These are phyloP conservation scores for Keiferia lycopersicella DNA, from an alignment of 2,888 invertebrate genomes.

Conservation along the genomic window DNA sequence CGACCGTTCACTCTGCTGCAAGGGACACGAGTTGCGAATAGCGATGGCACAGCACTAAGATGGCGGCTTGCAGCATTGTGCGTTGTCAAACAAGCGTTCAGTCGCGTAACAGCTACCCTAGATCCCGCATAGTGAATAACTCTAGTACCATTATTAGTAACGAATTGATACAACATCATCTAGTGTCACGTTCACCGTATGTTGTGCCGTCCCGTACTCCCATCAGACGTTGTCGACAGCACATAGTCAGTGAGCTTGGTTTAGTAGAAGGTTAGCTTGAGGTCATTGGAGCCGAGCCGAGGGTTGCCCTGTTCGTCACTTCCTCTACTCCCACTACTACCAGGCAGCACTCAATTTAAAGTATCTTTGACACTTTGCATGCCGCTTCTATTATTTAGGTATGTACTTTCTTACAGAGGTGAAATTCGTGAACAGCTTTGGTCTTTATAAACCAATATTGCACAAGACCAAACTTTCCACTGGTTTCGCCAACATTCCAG, in stretches of 20 bases:
- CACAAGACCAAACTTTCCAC: slow-evolving; percentile 44
- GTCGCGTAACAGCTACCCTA: slow-evolving; percentile 78
- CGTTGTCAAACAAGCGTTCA: slow-evolving; percentile 69
- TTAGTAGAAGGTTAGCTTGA: slow-evolving; percentile 75
- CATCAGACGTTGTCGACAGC: slow-evolving; percentile 72
- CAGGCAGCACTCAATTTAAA: slow-evolving; percentile 69
- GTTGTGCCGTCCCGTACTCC: slow-evolving; percentile 69
- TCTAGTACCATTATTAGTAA: slow-evolving; percentile 73
- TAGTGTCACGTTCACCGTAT: slow-evolving; percentile 74
- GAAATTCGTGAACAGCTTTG: slow-evolving; percentile 52
- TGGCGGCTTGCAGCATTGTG: slow-evolving; percentile 71
- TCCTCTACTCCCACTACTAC: slow-evolving; percentile 64
- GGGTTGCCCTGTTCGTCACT: slow-evolving; percentile 65
- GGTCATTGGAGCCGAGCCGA: slow-evolving; percentile 69
- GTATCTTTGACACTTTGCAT: slow-evolving; percentile 76
- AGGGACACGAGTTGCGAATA: slow-evolving; percentile 39
- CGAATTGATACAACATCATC: slow-evolving; percentile 71
- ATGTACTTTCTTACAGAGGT: slow-evolving; percentile 54
- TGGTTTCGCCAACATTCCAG: slow-evolving; percentile 56
- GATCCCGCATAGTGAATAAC: slow-evolving; percentile 70
- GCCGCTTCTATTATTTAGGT: slow-evolving; percentile 73
- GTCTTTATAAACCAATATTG: slow-evolving; percentile 30
- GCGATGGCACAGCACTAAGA: slow-evolving; percentile 23
- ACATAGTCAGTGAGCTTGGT: slow-evolving; percentile 77
- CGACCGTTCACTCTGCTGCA: slow-evolving; percentile 74